Evolutionary conservation across 1,140 invertebrate species (phyloP), one percentile per base, ranked within the genome.

Genomic region (Polypedilum pembai): DNA sequence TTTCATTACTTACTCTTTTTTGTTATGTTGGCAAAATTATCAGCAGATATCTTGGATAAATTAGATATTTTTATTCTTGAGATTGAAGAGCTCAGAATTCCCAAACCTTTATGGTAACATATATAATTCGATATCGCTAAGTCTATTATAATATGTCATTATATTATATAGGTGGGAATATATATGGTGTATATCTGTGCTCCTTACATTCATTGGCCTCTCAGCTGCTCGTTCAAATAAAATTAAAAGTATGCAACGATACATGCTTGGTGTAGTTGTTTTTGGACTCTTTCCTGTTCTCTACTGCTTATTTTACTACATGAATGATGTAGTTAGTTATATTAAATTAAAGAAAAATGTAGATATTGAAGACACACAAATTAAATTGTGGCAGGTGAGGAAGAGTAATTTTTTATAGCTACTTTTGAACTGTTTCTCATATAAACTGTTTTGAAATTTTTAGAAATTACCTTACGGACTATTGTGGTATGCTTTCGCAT

Each of bases 1-100:
- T 92, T 94, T 83, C 95, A 98, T 82, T 91, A 93, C 80, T 82
- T 96, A 73, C 85, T 98, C 75, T 94, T 95, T 81, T 89, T 95
- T 81, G 86, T 90, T 75, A 95, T 98, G 93, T 82, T 96, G 79
- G 89, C 93, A 74, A 98, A 98, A 84, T 84, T 98, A 77, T 92
- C 90, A 72, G 92, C 94, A 56, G 94, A 96, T 83, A 92, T 97
- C 79, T 86, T 97, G 79, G 94, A 96, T 84, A 89, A 89, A 82
- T 86, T 96, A 79, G 94, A 96, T 83, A 92, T 97, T 82, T 96
- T 97, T 84, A 92, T 96, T 79, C 85, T 97, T 79, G 93, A 95
- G 86, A 91, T 97, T 80, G 94, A 96, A 85, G 93, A 96, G 82
- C 84, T 97, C 77, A 91, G 94, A 85, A 89, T 98, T 82, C 96